Conservation (phyloP, 2,888 invertebrate genomes). For the Lepidochrysops patricia region DNA sequence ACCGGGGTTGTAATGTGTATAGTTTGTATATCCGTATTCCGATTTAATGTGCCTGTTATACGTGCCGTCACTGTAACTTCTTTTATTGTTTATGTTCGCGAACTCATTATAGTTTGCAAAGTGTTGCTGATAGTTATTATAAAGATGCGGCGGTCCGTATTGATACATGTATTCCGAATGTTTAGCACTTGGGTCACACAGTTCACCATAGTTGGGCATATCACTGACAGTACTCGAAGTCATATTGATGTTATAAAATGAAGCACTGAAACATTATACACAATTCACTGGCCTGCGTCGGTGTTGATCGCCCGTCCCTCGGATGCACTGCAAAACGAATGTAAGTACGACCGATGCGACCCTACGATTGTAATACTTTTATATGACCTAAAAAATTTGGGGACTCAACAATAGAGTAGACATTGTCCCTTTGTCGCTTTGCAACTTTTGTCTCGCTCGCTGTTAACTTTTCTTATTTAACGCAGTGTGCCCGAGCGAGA, state of each 20-base stretch:
- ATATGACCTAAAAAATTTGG: slow-evolving; percentile 73
- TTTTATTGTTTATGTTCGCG: slow-evolving; percentile 39
- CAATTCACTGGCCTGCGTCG: slow-evolving; percentile 51
- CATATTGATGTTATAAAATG: slow-evolving; percentile 1
- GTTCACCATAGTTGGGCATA: slow-evolving; percentile 57
- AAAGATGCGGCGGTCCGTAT: slow-evolving; percentile 38
- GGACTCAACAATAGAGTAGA: slow-evolving; percentile 71
- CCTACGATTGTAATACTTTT: slow-evolving; percentile 72
- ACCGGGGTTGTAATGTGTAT: slow-evolving; percentile 40
- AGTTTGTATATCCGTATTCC: slow-evolving; percentile 48
- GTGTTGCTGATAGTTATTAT: slow-evolving; percentile 43
- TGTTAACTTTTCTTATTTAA: slow-evolving; percentile 27
- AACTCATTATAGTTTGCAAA: slow-evolving; percentile 45
- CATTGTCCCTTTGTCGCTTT: slow-evolving; percentile 66
- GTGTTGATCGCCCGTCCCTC: slow-evolving; percentile 49
- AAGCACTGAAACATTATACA: slow-evolving; percentile 19
- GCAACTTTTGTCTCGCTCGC: slow-evolving; percentile 48
- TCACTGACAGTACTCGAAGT: slow-evolving; percentile 50
- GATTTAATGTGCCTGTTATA: slow-evolving; percentile 42
- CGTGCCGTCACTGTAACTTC: slow-evolving; percentile 34
- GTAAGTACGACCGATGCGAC: slow-evolving; percentile 62
- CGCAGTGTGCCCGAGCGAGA: slow-evolving; percentile 39
- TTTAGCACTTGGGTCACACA: slow-evolving; percentile 43
- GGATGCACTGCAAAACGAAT: slow-evolving; percentile 67
- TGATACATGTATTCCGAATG: slow-evolving; percentile 45